Evolutionary conservation across 2,888 invertebrate genomes (phyloP).

Genomic region (Diachrysia chrysitis): DNA sequence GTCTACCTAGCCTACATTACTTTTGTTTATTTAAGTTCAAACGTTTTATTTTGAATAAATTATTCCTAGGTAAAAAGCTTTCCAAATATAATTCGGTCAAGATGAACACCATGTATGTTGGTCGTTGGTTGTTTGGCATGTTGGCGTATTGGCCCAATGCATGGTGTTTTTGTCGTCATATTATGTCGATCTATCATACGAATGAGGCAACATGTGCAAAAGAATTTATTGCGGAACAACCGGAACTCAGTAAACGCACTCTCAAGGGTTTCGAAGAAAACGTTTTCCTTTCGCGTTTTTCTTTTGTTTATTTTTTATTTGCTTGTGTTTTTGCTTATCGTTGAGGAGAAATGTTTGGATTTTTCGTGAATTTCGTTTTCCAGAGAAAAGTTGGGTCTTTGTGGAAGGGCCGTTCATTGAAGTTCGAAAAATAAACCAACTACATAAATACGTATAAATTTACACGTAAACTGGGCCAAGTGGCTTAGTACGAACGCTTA

Average conservation of each 20-base stretch:
- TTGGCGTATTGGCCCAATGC: conserved; percentile 24
- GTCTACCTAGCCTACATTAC: no score
- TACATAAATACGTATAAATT: background rate
- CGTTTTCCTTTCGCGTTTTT: conserved; percentile 30
- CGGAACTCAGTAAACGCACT: conserved; percentile 44
- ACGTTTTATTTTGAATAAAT: no score
- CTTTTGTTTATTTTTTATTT: conserved; percentile 45
- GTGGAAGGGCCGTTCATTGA: conserved; percentile 18
- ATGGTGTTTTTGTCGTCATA: conserved; percentile 45
- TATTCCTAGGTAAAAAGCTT: no score
- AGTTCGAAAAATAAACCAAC: conserved; percentile 3
- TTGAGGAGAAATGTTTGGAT: conserved; percentile 37
- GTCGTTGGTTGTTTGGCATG: conserved; percentile 9
- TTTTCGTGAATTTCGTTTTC: conserved; percentile 28
- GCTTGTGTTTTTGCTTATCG: conserved; percentile 42
- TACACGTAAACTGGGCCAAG: conserved; percentile 1
- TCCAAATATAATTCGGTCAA: background rate
- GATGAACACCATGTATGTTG: background rate
- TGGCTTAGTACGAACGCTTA: background rate
- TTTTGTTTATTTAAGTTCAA: background rate
- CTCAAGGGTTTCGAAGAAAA: conserved; percentile 32
- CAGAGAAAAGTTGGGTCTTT: conserved; percentile 23
- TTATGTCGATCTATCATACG: conserved; percentile 67
- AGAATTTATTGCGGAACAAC: conserved; percentile 66
- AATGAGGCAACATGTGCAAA: conserved; percentile 57